These are phyloP conservation scores for Crotalus viridis DNA, from an alignment of 2,113 vertebrate genomes.

Conservation along the genomic window DNA sequence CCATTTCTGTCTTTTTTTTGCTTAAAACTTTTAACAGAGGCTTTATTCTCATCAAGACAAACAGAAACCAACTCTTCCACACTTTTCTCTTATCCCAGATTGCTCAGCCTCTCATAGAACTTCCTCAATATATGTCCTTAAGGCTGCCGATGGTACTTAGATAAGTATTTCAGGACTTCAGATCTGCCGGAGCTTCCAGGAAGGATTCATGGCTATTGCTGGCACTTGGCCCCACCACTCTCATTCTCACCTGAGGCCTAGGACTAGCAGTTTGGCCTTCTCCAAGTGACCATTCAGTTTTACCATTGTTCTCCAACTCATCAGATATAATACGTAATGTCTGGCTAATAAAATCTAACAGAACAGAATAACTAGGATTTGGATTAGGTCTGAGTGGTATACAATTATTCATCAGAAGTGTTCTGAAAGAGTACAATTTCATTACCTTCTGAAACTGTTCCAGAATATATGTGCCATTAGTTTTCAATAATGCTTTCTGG, in stretches of 20 bases:
- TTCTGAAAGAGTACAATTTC: neutral
- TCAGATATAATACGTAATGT: neutral
- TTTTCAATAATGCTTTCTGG: neutral
- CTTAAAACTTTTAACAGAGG: neutral
- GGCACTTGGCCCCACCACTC: neutral
- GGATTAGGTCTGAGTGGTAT: neutral
- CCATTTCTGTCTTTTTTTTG: neutral
- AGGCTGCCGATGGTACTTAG: neutral
- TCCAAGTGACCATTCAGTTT: neutral
- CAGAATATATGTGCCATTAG: neutral
- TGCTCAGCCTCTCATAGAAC: neutral
- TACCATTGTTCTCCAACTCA: neutral
- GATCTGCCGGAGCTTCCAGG: neutral
- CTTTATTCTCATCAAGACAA: neutral
- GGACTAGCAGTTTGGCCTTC: neutral
- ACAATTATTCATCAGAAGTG: neutral
- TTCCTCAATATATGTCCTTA: neutral
- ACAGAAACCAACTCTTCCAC: neutral
- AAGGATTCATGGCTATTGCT: neutral
- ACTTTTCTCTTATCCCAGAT: neutral
- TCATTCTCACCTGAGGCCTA: neutral
- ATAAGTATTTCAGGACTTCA: neutral
- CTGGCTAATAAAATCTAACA: neutral
- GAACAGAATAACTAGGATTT: neutral
- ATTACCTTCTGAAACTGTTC: neutral